Conservation (phyloP, 2,888 invertebrate species). For the Stenurella melanura region DNA sequence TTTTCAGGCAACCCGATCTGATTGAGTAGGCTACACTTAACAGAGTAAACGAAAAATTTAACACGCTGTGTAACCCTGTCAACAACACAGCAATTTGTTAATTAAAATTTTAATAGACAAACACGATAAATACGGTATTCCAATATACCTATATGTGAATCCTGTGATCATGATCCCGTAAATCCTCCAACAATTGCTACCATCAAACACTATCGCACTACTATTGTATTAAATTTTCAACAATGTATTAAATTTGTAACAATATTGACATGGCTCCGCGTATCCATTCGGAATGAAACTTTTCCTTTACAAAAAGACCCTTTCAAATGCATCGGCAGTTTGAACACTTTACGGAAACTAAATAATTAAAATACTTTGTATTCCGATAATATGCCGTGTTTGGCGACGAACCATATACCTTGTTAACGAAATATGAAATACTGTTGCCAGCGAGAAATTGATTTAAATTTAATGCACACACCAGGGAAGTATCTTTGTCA, state of each 20-base stretch:
- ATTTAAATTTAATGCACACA: constrained; percentile 28
- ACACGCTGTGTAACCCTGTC: constrained; percentile 23
- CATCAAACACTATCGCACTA: constrained; percentile 13
- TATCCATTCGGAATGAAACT: constrained; percentile 29
- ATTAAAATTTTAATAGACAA: constrained; percentile 32
- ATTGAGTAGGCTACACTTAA: not conserved
- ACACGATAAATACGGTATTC: constrained; percentile 20
- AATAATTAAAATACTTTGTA: constrained; percentile 42
- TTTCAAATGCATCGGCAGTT: constrained; percentile 25
- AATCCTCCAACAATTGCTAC: constrained; percentile 27
- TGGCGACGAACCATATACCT: constrained; percentile 30
- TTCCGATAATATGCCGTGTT: constrained; percentile 25
- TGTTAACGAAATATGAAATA: constrained; percentile 30
- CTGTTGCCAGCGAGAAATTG: constrained; percentile 21
- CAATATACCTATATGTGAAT: constrained; percentile 18
- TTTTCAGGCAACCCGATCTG: not conserved
- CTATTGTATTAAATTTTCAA: constrained; percentile 36
- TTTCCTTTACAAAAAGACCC: constrained; percentile 38
- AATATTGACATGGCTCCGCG: constrained; percentile 32
- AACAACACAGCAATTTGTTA: constrained; percentile 27
- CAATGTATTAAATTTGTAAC: constrained; percentile 41
- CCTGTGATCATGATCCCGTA: constrained; percentile 28
- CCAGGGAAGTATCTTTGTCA: constrained; percentile 16
- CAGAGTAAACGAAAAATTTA: constrained; percentile 6
- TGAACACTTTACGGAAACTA: constrained; percentile 31